Conservation (phyloP, 2,113 vertebrate genomes). For the Pterophyllum scalare region DNA sequence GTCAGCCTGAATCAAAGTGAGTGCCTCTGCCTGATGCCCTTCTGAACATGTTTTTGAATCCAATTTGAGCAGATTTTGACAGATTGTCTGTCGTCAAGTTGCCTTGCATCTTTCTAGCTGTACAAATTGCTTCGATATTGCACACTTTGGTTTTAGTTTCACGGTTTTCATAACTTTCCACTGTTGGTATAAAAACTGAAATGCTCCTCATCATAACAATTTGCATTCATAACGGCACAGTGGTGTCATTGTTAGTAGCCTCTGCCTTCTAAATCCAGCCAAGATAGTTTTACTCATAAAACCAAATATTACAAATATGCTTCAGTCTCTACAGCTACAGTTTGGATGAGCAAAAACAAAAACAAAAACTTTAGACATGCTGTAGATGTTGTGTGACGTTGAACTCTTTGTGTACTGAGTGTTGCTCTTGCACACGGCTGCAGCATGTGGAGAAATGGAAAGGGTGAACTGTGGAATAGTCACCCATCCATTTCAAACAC, state of each 20-base stretch:
- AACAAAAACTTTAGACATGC: not conserved
- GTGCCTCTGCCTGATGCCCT: constrained; percentile 43
- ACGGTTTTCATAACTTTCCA: not conserved
- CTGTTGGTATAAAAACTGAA: not conserved
- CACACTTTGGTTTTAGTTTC: not conserved
- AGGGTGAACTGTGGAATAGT: not conserved
- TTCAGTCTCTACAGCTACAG: not conserved
- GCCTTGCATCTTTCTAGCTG: constrained; percentile 56
- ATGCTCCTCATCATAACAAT: not conserved
- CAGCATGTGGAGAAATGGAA: not conserved
- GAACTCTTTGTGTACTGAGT: not conserved
- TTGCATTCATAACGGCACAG: not conserved
- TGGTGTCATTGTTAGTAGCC: not conserved
- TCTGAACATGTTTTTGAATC: not conserved
- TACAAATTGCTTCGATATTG: not conserved
- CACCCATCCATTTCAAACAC: constrained; percentile 6
- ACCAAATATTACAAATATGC: not conserved
- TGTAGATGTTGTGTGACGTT: not conserved
- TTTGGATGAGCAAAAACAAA: not conserved
- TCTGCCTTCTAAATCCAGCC: not conserved
- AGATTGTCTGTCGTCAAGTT: constrained; percentile 43
- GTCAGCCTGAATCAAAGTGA: constrained; percentile 46
- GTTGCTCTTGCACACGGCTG: not conserved
- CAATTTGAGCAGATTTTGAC: constrained; percentile 1
- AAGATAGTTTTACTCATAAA: not conserved